A percentile compares a stretch with the other conserved stretches of the same genome.
Evolutionary conservation across 2,113 vertebrate species (phyloP).

Genomic region (Oreotrochilus melanogaster): DNA sequence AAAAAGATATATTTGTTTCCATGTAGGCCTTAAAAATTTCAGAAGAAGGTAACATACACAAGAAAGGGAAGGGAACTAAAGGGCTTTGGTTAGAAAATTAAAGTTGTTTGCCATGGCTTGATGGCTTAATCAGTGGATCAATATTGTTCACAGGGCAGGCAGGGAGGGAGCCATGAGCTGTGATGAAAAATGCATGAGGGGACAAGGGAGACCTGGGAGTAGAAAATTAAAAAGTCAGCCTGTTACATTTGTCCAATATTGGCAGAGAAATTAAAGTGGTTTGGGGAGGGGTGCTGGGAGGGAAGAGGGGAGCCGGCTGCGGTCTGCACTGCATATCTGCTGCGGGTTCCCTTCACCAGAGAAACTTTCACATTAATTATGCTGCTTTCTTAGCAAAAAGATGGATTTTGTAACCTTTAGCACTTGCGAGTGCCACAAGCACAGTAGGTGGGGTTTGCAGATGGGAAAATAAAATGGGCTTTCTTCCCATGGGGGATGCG

Average conservation of each 20-base stretch:
- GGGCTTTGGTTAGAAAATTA: constrained; percentile 75
- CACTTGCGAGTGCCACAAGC: not conserved
- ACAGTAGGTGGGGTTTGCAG: not conserved
- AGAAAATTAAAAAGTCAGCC: constrained; percentile 83
- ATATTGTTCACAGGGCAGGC: constrained; percentile 79
- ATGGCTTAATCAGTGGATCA: constrained; percentile 89
- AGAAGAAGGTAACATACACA: not conserved
- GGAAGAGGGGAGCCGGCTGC: not conserved
- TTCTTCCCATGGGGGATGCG: not conserved
- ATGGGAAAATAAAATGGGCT: not conserved
- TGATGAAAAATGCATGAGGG: constrained; percentile 89
- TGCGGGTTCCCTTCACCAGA: not conserved
- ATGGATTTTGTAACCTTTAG: constrained; percentile 66
- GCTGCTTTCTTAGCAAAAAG: constrained; percentile 54
- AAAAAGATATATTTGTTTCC: not conserved
- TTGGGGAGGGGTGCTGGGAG: constrained; percentile 13
- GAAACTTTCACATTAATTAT: constrained; percentile 31
- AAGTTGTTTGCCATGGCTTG: constrained; percentile 85
- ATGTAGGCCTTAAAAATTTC: not conserved
- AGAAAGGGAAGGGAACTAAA: constrained; percentile 3
- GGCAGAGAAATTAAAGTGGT: constrained; percentile 74
- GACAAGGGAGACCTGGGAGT: constrained; percentile 72
- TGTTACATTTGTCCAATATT: constrained; percentile 81
- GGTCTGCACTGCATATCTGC: not conserved
- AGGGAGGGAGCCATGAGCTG: constrained; percentile 57